Base-by-base conservation (phyloP, 2,113 vertebrate species). In the Alectura lathami region DNA sequence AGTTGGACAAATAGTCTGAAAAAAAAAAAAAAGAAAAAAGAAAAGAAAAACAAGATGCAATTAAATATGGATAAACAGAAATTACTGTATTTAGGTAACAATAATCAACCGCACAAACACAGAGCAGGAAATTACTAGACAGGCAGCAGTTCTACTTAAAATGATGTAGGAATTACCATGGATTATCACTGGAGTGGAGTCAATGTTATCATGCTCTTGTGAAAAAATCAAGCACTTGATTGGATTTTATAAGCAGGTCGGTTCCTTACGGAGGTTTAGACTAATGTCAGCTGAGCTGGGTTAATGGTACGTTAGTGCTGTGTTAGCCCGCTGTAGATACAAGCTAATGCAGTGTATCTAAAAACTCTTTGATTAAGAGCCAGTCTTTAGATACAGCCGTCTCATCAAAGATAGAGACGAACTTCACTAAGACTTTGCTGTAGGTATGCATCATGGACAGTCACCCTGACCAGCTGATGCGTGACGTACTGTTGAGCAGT, bases 1-100 rank as follows among this genome's bases (percentile, higher is more conserved):
- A 94, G 79, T 96, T 96, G 92, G 96, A 93, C 91, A 96, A 94
- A 50, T 70, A 95, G 32, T 95, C 95, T 96, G 95, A 1, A 47
- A 29, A 48, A 20, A 70, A 75, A 76, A 47, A 14, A 43, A 53
- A 60, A 11, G 23, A 15, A 48, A 54, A 11, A 63, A 17, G 23
- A 16, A 53, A 54, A 54, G 7, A 70, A 84, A 69, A 89, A 1
- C 8, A 78, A 86, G 26, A 53, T 80, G 34, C 17, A 53, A 51
- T 84, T 93, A 75, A 94, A 17, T 74, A 68, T 11, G 47, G 64
- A 42, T 26, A 48, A 73, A 40, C 21, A 43, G 23, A 79, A 85
- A 54, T 67, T 8, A 48, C 56, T 59, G 2, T 26, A 40, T 7
- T 48, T 17, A 43, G 27, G 21, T 70, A 79, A 29, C 34, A 57